Evolutionary conservation across 2,888 invertebrate species (phyloP), one percentile per base, ranked within the genome.

Genomic region (Parnassius smintheus): DNA sequence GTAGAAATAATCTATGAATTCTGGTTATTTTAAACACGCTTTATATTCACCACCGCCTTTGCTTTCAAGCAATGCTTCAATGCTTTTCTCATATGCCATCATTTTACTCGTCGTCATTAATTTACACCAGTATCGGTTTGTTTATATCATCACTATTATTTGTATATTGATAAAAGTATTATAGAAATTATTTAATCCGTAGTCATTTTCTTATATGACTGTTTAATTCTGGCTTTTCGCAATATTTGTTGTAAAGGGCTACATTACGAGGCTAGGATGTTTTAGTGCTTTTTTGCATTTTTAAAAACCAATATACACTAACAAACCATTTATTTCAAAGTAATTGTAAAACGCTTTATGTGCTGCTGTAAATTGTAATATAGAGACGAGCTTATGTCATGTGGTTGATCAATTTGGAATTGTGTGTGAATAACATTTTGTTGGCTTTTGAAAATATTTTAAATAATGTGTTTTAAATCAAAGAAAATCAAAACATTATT

Each of bases 351-450:
- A 53, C 9, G 91, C 88, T 91, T 90, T 86, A 82, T 80, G 85
- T 89, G 88, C 85, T 76, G 86, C 85, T 81, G 75, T 79, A 70
- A 63, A 65, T 53, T 61, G 56, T 70, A 69, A 68, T 8, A 72
- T 66, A 72, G 68, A 65, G 64, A 70, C 73, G 71, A 35, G 88
- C 88, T 88, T 87, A 22, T 76, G 75, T 82, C 70, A 76, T 72
- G 82, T 85, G 79, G 77, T 84, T 78, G 89, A 91, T 91, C 90
- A 91, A 87, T 87, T 90, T 91, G 91, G 91, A 91, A 91, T 90
- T 85, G 79, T 83, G 76, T 82, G 82, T 85, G 79, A 74, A 78
- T 71, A 73, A 80, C 69, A 76, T 73, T 77, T 80, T 83, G 88
- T 91, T 88, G 87, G 88, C 90, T 88, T 88, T 78, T 76, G 73